Evolutionary conservation across 37 sponge, comb jelly and placozoan species (phyloP).

Genomic region (Axinella damicornis): DNA sequence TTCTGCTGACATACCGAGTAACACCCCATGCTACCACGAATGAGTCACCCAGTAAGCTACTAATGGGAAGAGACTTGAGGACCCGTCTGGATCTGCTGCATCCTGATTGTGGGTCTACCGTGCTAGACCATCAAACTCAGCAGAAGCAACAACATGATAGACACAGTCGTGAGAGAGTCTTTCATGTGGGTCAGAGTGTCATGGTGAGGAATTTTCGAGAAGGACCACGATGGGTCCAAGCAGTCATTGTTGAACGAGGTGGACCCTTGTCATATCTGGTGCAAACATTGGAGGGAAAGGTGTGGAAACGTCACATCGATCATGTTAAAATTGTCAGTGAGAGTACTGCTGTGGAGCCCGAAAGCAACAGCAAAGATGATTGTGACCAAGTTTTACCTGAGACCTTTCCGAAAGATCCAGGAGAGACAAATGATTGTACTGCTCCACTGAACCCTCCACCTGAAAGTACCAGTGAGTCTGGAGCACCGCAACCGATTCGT

Average conservation of each 20-base stretch:
- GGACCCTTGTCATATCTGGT: no score
- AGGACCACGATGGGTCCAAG: conserved; percentile 34
- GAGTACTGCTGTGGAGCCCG: no score
- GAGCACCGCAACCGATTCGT: no score
- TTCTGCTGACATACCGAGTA: conserved; percentile 24
- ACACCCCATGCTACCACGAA: conserved; percentile 28
- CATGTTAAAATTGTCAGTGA: no score
- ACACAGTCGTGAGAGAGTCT: neutral
- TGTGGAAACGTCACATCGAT: no score
- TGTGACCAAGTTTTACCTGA: no score
- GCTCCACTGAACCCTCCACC: no score
- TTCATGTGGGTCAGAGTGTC: conserved; percentile 24
- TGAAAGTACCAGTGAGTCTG: no score
- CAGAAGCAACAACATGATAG: conserved; percentile 31
- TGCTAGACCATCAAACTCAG: conserved; percentile 1
- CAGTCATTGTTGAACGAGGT: neutral
- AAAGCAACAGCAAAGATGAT: no score
- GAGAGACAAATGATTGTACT: no score
- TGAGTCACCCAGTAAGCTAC: neutral
- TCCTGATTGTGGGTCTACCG: neutral
- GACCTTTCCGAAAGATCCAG: no score
- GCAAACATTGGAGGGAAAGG: no score
- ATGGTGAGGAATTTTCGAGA: conserved; percentile 33
- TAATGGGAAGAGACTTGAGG: conserved; percentile 13
- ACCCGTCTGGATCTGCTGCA: conserved; percentile 24